These are phyloP conservation scores for Hephaestus fuliginosus DNA, from an alignment of 2,797 vertebrate genomes.

Conservation along the genomic window DNA sequence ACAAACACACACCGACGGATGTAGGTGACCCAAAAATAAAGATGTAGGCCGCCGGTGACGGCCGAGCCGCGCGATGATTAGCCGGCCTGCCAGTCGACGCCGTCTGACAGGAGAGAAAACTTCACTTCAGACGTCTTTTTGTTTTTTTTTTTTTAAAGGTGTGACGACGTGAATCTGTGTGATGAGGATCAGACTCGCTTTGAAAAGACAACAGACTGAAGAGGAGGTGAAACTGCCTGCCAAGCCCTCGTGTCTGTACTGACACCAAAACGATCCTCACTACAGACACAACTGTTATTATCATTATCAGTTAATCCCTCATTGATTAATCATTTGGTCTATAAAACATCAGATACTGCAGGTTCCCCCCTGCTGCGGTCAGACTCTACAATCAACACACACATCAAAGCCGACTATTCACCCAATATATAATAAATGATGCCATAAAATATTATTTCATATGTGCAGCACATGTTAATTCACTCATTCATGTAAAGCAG, in stretches of 20 bases:
- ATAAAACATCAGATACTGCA: background rate
- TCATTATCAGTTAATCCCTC: background rate
- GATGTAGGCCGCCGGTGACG: constrained; percentile 32
- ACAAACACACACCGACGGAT: constrained; percentile 53
- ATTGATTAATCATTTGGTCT: background rate
- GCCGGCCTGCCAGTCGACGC: constrained; percentile 19
- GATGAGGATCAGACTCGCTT: background rate
- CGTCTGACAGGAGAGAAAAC: background rate
- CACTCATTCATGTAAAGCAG: no score
- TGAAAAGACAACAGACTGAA: background rate
- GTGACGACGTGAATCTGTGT: background rate
- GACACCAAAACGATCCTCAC: background rate
- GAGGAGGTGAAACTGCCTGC: background rate
- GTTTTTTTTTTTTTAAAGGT: background rate
- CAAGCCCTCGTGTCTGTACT: background rate
- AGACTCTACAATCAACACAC: no score
- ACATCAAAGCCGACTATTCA: no score
- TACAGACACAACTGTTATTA: background rate
- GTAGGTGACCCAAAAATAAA: constrained; percentile 62
- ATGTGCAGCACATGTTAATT: no score
- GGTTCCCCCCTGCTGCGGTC: no score
- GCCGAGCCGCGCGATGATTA: constrained; percentile 14
- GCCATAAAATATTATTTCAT: no score
- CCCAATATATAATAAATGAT: no score
- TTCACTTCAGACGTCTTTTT: background rate